Percentiles rank a stretch among this genome's conserved stretches.
These are phyloP conservation scores for Rhopalosiphum nymphaeae DNA, from an alignment of 2,888 invertebrate species.

Conservation along the genomic window DNA sequence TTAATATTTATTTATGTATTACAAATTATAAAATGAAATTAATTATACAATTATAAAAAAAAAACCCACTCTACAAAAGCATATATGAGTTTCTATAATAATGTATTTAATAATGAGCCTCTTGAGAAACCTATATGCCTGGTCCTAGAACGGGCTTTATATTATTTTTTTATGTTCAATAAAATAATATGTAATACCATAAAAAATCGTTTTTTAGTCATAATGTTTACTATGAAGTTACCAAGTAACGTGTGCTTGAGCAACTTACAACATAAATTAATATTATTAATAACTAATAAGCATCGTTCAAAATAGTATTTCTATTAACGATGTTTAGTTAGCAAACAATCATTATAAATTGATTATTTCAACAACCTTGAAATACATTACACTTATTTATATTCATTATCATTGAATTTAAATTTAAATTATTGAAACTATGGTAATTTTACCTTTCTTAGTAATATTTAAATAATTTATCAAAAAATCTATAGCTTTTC, in stretches of 20 bases:
- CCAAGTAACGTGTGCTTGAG: not conserved
- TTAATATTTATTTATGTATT: not conserved
- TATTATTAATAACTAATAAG: slow-evolving; percentile 2
- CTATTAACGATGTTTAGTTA: not conserved
- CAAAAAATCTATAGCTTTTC: not conserved
- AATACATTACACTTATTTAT: not conserved
- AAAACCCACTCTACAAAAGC: not conserved
- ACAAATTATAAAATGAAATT: not conserved
- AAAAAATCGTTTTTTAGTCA: not conserved
- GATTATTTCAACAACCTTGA: not conserved
- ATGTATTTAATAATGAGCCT: not conserved
- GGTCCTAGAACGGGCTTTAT: not conserved
- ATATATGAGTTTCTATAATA: not conserved
- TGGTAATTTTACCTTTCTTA: not conserved
- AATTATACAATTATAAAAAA: not conserved
- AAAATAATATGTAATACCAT: not conserved
- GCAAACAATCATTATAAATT: not conserved
- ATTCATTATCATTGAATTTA: not conserved
- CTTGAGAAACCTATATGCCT: not conserved
- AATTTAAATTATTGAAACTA: not conserved
- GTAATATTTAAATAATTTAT: not conserved
- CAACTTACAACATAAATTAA: not conserved
- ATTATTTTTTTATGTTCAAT: not conserved
- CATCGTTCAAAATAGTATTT: not conserved
- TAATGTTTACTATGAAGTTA: not conserved